Percentiles rank a stretch among this genome's conserved stretches.
phyloP scores from a whole-genome alignment of 2,888 invertebrate species.

The Zygogramma bicolorata region DNA sequence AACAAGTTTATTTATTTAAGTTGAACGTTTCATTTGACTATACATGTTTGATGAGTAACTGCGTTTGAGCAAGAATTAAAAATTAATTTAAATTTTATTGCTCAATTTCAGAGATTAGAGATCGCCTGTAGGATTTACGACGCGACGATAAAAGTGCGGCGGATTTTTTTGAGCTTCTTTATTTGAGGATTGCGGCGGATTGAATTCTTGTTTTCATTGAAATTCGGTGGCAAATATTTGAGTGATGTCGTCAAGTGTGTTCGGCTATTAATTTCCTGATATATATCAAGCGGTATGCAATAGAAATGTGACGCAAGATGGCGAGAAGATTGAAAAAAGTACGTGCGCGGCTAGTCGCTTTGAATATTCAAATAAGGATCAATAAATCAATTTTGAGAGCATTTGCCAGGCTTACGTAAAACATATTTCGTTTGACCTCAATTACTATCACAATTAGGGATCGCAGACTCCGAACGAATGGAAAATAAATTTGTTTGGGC shows the following conservation, averaged over 20 bases:
- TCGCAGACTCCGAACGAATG: not conserved
- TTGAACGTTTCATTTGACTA: constrained; percentile 19
- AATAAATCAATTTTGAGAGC: constrained; percentile 13
- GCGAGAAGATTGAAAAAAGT: constrained; percentile 12
- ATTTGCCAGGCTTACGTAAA: constrained; percentile 9
- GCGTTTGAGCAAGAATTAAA: constrained; percentile 47
- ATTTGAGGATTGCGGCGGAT: constrained; percentile 41
- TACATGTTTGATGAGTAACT: constrained; percentile 42
- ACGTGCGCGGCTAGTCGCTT: constrained; percentile 3
- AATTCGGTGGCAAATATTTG: constrained; percentile 42
- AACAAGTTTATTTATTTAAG: constrained; percentile 29
- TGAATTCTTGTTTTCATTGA: constrained; percentile 36
- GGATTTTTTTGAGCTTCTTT: constrained; percentile 37
- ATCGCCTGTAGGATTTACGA: constrained; percentile 42
- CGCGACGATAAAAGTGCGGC: constrained; percentile 37
- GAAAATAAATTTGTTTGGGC: not conserved
- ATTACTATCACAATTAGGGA: constrained; percentile 6
- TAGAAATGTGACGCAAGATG: constrained; percentile 4
- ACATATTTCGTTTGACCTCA: constrained; percentile 9
- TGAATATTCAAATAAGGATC: constrained; percentile 12
- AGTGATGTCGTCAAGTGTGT: constrained; percentile 19
- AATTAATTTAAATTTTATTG: constrained; percentile 49
- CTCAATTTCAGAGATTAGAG: constrained; percentile 45
- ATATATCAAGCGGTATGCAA: not conserved
- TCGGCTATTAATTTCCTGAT: not conserved